phyloP scores from a whole-genome alignment of 64 coral and sea anemone genomes.

The Montipora cactus region DNA sequence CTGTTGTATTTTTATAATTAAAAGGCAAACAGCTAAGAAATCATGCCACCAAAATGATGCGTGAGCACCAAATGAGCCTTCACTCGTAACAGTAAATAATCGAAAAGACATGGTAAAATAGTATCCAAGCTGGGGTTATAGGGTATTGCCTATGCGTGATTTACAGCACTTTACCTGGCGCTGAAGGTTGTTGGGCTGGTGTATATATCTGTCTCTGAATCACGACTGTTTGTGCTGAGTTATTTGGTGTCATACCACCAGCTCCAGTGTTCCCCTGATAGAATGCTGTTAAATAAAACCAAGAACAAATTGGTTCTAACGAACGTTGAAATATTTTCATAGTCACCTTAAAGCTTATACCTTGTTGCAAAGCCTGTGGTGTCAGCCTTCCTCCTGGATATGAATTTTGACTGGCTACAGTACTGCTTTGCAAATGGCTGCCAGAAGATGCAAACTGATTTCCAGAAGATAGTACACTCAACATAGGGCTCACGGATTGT shows the following conservation, averaged over 20 bases:
- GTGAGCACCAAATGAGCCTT: too few species aligned
- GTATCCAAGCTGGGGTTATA: too few species aligned
- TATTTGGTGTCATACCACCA: slow-evolving; percentile 39
- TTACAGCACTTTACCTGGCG: not conserved
- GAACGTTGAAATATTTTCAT: not conserved
- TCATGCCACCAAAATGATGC: not conserved
- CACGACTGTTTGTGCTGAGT: not conserved
- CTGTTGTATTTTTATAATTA: not conserved
- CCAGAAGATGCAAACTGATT: slow-evolving; percentile 26
- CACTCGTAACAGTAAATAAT: too few species aligned
- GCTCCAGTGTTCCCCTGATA: slow-evolving; percentile 42
- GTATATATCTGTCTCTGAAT: slow-evolving; percentile 75
- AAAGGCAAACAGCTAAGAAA: not conserved
- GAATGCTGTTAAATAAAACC: not conserved
- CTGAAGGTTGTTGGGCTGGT: slow-evolving; percentile 31
- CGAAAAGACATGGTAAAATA: too few species aligned
- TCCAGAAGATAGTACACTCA: slow-evolving; percentile 57
- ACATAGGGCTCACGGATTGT: slow-evolving; percentile 24
- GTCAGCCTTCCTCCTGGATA: slow-evolving; percentile 81
- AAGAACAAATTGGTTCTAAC: not conserved
- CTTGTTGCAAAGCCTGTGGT: slow-evolving; percentile 87
- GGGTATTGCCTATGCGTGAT: not conserved
- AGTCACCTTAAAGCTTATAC: not conserved
- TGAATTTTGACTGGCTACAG: slow-evolving; percentile 6
- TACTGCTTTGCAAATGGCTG: slow-evolving; percentile 12